phyloP scores from a whole-genome alignment of 2,888 invertebrate genomes.

The Callimorpha dominula region DNA sequence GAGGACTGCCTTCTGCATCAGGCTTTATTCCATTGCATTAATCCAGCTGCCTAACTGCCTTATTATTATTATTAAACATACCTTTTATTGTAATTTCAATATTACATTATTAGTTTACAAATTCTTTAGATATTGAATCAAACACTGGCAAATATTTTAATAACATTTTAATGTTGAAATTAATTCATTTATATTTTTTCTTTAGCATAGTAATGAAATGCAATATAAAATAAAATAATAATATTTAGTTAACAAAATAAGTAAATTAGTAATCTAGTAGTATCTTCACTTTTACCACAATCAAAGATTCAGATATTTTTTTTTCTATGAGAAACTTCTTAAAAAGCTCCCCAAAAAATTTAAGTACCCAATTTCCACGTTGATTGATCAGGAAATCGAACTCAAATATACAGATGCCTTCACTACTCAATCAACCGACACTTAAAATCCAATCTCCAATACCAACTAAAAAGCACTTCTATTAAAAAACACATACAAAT shows the following conservation, averaged over 20 bases:
- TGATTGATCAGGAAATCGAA: slow-evolving; percentile 20
- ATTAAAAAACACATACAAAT: slow-evolving; percentile 19
- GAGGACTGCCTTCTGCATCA: too few species aligned
- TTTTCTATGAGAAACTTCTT: background rate
- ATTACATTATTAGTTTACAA: background rate
- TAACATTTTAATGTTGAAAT: background rate
- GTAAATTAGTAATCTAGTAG: background rate
- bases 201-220: too few species aligned
- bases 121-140: background rate
- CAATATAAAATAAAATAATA: too few species aligned
- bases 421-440: slow-evolving; percentile 14
- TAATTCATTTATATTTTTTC: too few species aligned
- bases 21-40: too few species aligned
- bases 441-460: slow-evolving; percentile 20
- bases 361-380: slow-evolving; percentile 16
- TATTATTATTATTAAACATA: too few species aligned
- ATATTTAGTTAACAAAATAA: too few species aligned
- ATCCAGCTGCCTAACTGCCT: too few species aligned
- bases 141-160: too few species aligned
- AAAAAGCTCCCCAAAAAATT: background rate
- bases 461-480: background rate
- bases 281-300: background rate
- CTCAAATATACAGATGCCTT: slow-evolving; percentile 11
- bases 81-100: background rate
- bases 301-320: background rate